Evolutionary conservation across 35 echinoderm and acorn worm genomes (phyloP).

Genomic region (Heliocidaris tuberculata): DNA sequence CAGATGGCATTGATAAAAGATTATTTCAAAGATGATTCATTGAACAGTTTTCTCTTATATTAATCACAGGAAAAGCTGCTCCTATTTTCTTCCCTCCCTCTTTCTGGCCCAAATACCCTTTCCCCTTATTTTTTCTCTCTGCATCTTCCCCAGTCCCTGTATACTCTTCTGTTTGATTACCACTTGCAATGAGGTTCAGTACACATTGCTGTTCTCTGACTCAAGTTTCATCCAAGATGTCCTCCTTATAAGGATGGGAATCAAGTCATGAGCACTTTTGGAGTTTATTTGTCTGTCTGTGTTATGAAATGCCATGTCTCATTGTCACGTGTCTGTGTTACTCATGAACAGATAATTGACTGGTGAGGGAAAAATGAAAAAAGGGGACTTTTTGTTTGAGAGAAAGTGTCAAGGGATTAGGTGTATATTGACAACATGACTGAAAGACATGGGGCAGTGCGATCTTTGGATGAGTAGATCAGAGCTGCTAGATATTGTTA

Average conservation of each 20-base stretch:
- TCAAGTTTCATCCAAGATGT: neutral
- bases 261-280: neutral
- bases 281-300: slow-evolving; percentile 6
- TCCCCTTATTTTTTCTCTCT: too few relatives aligned
- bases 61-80: neutral
- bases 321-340: neutral
- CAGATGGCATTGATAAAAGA: neutral
- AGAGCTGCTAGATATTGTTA: too few relatives aligned
- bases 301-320: neutral
- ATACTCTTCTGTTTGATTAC: too few relatives aligned
- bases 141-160: too few relatives aligned
- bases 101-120: too few relatives aligned
- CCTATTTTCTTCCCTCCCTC: too few relatives aligned
- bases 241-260: neutral
- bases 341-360: neutral
- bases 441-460: neutral
- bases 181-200: too few relatives aligned
- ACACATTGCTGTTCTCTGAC: neutral
- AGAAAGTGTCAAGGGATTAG: neutral
- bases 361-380: neutral
- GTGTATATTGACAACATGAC: neutral
- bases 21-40: neutral
- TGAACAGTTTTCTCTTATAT: neutral
- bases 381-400: neutral
- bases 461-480: neutral